phyloP scores from a whole-genome alignment of 1,140 invertebrate genomes.

The Sesamia nonagrioides region DNA sequence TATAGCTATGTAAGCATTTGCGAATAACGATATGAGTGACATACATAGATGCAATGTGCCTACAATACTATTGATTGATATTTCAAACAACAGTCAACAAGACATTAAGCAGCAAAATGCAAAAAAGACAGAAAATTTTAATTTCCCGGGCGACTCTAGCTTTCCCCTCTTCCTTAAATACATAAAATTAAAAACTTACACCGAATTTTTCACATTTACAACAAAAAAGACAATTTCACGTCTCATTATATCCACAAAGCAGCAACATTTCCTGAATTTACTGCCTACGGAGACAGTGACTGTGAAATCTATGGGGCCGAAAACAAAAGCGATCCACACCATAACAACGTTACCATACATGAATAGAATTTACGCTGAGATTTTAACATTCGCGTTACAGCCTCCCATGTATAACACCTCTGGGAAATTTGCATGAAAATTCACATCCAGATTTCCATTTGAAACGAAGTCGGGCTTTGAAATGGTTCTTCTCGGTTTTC shows the following conservation, averaged over 20 bases:
- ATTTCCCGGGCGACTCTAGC: no score
- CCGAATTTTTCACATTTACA: background rate
- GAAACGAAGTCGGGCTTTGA: slow-evolving; percentile 49
- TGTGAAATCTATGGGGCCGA: slow-evolving; percentile 4
- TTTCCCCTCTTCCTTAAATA: no score
- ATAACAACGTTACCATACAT: slow-evolving; percentile 47
- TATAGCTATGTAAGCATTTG: no score
- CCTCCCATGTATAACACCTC: slow-evolving; percentile 47
- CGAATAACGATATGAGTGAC: no score
- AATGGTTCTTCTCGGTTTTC: slow-evolving; percentile 36
- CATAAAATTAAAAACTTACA: no score
- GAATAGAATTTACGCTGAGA: slow-evolving; percentile 45
- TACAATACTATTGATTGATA: no score
- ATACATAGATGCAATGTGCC: no score
- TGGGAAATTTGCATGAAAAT: slow-evolving; percentile 53
- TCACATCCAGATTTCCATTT: slow-evolving; percentile 52
- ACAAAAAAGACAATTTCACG: background rate
- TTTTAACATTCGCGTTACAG: slow-evolving; percentile 43
- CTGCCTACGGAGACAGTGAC: background rate
- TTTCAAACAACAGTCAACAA: no score
- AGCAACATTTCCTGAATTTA: no score
- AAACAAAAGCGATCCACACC: slow-evolving; percentile 37
- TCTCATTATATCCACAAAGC: background rate
- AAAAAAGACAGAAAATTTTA: no score
- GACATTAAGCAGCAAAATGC: no score